These are phyloP conservation scores for Neodiprion lecontei DNA, from an alignment of 1,140 invertebrate species.

Conservation along the genomic window DNA sequence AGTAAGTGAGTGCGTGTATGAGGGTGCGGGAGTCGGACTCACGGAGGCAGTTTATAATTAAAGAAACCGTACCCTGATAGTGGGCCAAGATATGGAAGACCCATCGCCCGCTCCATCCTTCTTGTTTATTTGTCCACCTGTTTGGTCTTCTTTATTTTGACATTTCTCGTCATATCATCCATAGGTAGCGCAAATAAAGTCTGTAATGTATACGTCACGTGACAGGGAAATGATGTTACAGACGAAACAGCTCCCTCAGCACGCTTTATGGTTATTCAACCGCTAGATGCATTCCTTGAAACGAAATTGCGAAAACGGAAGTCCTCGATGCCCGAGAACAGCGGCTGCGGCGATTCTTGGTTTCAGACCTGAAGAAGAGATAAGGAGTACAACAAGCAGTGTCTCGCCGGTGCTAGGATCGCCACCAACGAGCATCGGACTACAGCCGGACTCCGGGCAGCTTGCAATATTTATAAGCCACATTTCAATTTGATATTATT, in stretches of 20 bases:
- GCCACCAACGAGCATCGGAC: slow-evolving; percentile 17
- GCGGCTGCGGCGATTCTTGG: neutral
- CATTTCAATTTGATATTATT: slow-evolving; percentile 45
- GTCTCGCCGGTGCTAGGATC: slow-evolving; percentile 35
- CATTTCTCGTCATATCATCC: too few species aligned
- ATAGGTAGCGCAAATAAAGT: too few species aligned
- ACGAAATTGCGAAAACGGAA: neutral
- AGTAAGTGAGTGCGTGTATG: slow-evolving; percentile 4
- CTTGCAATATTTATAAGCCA: slow-evolving; percentile 45
- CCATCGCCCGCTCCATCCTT: neutral
- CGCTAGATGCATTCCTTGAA: too few species aligned
- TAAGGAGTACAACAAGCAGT: slow-evolving; percentile 1
- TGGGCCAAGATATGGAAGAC: slow-evolving; percentile 26
- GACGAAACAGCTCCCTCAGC: too few species aligned
- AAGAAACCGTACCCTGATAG: slow-evolving; percentile 43
- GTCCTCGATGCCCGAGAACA: neutral
- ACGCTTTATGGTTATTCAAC: too few species aligned
- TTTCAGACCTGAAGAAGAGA: slow-evolving; percentile 3
- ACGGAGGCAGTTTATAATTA: slow-evolving; percentile 40
- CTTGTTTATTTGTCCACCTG: too few species aligned
- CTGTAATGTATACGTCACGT: too few species aligned
- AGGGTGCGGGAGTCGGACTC: neutral
- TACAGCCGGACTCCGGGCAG: slow-evolving; percentile 25
- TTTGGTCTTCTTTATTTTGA: too few species aligned
- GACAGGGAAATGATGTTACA: too few species aligned